Percentiles rank a stretch among this genome's conserved stretches.
phyloP scores from a whole-genome alignment of 2,888 invertebrate genomes.

The Mythimna loreyi region DNA sequence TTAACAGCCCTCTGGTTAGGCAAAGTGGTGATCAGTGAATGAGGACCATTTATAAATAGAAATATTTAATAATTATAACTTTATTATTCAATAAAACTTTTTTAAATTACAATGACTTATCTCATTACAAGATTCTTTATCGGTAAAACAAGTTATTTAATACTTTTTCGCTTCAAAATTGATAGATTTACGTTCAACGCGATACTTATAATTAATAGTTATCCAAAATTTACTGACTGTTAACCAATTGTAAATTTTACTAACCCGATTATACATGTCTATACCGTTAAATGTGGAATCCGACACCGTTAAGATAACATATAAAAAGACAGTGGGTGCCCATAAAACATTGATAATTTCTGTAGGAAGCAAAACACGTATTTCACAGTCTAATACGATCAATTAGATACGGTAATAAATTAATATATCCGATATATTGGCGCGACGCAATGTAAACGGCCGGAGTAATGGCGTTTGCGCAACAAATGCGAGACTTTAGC shows the following conservation, averaged over 20 bases:
- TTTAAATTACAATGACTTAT: not conserved
- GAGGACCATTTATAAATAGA: no score
- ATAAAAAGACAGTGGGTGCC: constrained; percentile 40
- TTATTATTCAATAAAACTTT: not conserved
- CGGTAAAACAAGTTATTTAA: not conserved
- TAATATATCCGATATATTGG: constrained; percentile 75
- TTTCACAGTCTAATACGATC: constrained; percentile 72
- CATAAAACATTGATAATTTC: constrained; percentile 59
- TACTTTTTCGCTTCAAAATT: not conserved
- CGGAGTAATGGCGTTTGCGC: constrained; percentile 51
- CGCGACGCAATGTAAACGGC: constrained; percentile 61
- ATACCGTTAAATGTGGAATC: constrained; percentile 47
- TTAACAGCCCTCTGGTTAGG: no score
- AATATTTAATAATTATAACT: not conserved
- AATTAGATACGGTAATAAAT: constrained; percentile 78
- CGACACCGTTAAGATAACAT: constrained; percentile 46
- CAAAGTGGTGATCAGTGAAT: no score
- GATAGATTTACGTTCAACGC: constrained; percentile 27
- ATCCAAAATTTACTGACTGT: constrained; percentile 39
- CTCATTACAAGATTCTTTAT: not conserved
- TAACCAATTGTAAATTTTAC: constrained; percentile 56
- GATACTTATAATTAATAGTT: constrained; percentile 27
- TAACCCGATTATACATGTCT: constrained; percentile 48
- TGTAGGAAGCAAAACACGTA: constrained; percentile 69
- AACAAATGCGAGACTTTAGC: constrained; percentile 44